Evolutionary conservation across 1,140 invertebrate species (phyloP).

Genomic region (Lineus longissimus): DNA sequence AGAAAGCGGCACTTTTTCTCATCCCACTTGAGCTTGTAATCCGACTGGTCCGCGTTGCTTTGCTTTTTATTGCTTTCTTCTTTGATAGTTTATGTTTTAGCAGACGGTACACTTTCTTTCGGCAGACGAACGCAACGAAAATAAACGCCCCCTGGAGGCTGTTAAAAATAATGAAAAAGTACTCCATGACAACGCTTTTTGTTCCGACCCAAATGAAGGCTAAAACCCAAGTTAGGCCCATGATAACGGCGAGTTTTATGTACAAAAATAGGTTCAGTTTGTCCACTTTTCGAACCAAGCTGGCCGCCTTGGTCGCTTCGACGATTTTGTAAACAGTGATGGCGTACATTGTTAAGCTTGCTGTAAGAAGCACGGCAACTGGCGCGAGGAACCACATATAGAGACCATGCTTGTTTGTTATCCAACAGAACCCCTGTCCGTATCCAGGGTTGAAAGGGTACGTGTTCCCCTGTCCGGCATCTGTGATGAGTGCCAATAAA

Average conservation of each 20-base stretch:
- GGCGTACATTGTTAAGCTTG: background rate
- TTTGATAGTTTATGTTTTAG: background rate
- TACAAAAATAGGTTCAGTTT: conserved; percentile 3
- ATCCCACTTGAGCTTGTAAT: background rate
- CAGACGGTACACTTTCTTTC: background rate
- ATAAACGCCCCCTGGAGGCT: background rate
- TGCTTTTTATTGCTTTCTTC: background rate
- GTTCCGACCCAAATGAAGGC: background rate
- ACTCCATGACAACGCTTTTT: background rate
- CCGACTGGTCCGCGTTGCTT: background rate
- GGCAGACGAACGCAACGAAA: conserved; percentile 2
- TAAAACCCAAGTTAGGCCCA: background rate
- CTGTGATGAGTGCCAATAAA: background rate
- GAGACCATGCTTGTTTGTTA: background rate
- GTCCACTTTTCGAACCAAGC: background rate
- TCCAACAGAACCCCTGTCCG: background rate
- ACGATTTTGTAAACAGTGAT: background rate
- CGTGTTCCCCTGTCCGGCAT: background rate
- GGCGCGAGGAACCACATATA: background rate
- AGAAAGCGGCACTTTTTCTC: background rate
- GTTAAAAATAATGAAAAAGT: conserved; percentile 1
- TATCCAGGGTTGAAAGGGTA: background rate
- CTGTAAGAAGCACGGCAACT: background rate
- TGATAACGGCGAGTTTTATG: conserved; percentile 4
- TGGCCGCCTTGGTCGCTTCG: background rate